phyloP scores from a whole-genome alignment of 1,140 invertebrate genomes.

The Ceratosolen solmsi region DNA sequence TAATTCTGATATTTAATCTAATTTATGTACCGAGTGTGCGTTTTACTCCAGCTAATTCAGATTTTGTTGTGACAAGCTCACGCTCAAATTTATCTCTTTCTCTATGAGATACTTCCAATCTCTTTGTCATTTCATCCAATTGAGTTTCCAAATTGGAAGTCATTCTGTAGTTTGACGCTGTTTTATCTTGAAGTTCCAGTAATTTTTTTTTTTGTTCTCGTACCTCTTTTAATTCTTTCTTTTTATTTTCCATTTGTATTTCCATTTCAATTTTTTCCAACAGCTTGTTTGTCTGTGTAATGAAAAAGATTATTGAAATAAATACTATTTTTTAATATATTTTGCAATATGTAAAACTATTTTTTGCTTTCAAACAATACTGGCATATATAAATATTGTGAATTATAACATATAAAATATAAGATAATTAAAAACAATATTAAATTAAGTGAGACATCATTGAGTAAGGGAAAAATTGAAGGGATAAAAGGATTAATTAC shows the following conservation, averaged over 20 bases:
- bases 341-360: too few relatives aligned
- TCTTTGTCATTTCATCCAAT: conserved; percentile 70
- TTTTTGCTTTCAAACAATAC: too few relatives aligned
- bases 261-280: conserved; percentile 65
- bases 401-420: too few relatives aligned
- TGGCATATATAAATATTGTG: too few relatives aligned
- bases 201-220: conserved; percentile 75
- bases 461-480: too few relatives aligned
- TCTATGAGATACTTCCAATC: conserved; percentile 70
- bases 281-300: conserved; percentile 53
- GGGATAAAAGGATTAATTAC: too few relatives aligned
- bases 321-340: too few relatives aligned
- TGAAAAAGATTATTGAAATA: conserved; percentile 7
- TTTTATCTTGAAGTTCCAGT: conserved; percentile 69
- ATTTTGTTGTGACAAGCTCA: conserved; percentile 71
- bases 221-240: conserved; percentile 70
- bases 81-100: conserved; percentile 74
- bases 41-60: conserved; percentile 65
- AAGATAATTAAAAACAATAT: too few relatives aligned
- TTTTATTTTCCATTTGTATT: conserved; percentile 70
- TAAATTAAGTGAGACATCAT: too few relatives aligned
- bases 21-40: conserved; percentile 62
- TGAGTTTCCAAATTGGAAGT: conserved; percentile 68
- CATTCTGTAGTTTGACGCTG: conserved; percentile 62
- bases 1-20: conserved; percentile 2